Evolutionary conservation across 2,113 vertebrate species (phyloP).

Genomic region (Podarcis raffonei): DNA sequence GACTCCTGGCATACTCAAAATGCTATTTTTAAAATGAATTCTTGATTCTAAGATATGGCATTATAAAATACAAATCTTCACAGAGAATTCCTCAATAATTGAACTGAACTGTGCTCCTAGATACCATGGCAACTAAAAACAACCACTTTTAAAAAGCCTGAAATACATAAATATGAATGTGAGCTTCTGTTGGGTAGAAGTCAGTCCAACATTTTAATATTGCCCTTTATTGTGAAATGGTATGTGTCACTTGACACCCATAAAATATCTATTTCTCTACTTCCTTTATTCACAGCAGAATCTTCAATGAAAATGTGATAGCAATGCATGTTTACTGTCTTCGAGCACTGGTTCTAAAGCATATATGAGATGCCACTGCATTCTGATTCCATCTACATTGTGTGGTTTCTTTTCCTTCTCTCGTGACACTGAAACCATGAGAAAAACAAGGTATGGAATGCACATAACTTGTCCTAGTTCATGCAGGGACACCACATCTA

Average conservation of each 20-base stretch:
- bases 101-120: conserved; percentile 17
- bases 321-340: background rate
- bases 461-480: background rate
- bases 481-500: background rate
- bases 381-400: background rate
- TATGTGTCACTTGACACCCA: conserved; percentile 16
- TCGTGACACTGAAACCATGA: background rate
- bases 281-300: conserved; percentile 16
- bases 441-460: background rate
- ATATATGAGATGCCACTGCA: background rate
- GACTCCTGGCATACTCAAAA: conserved; percentile 7
- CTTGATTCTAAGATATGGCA: conserved; percentile 15
- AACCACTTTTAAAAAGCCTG: background rate
- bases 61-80: conserved; percentile 26
- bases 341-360: too few species aligned
- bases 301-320: background rate
- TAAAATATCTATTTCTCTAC: background rate
- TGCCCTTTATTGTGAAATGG: conserved; percentile 13
- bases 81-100: conserved; percentile 37
- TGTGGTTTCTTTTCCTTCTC: background rate
- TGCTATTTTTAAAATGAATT: background rate
- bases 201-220: conserved; percentile 32
- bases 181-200: conserved; percentile 33
- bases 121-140: conserved; percentile 27
- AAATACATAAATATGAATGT: conserved; percentile 8